Evolutionary conservation across 1,140 invertebrate genomes (phyloP), one percentile per base, ranked within the genome.

Genomic region (Drosophila littoralis): DNA sequence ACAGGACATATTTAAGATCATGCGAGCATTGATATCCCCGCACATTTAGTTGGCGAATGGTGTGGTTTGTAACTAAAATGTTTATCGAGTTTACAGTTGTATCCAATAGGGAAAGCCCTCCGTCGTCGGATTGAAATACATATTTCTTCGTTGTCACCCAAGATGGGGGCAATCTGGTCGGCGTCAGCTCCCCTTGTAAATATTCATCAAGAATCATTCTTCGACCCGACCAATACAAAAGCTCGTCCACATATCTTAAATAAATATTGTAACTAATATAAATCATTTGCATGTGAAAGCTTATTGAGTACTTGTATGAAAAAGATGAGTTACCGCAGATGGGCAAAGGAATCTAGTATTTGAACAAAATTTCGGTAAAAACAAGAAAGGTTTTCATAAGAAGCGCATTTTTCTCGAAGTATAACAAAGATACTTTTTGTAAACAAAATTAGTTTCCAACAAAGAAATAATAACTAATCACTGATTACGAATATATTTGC

Each of bases 81-180:
- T 95, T 94, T 85, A 97, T 94, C 59, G 95, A 94, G 92, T 97
- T 96, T 89, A 95, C 95, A 88, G 94, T 94, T 71, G 96, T 96
- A 92, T 97, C 94, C 75, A 97, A 94, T 60, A 96, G 94, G 57
- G 95, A 94, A 55, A 97, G 93, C 40, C 96, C 96, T 70, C 96
- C 96, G 93, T 97, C 96, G 93, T 97, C 96, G 9, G 95, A 95
- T 92, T 97, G 96, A 93, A 96, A 97, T 82, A 97, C 95, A 84
- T 97, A 96, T 93, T 96, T 96, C 75, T 95, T 95, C 60, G 95
- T 94, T 75, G 95, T 95, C 67, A 97, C 94, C 96, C 96, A 97
- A 70, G 95, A 94, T 46, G 96, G 95, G 77, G 95, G 95, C 78
- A 97, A 93, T 76, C 96, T 93, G 78, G 94, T 94, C 32, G 95